Conservation (phyloP, 2,888 invertebrate genomes). For the Campoplex nolae region DNA sequence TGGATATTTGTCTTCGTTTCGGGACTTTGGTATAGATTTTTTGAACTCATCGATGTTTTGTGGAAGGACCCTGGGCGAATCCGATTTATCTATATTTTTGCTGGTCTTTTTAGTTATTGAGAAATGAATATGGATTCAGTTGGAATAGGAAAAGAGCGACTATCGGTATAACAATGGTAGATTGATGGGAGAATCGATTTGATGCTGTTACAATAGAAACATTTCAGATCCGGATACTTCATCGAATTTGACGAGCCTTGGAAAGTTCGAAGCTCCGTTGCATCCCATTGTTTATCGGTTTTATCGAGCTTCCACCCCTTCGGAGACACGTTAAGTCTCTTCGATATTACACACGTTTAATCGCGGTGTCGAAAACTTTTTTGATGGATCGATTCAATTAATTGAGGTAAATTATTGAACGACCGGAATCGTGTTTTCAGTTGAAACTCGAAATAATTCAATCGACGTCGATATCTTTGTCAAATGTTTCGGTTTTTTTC, state of each 20-base stretch:
- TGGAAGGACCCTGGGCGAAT: too few relatives aligned
- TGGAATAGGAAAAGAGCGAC: neutral
- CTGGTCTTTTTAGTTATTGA: neutral
- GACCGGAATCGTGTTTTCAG: neutral
- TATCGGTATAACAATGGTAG: neutral
- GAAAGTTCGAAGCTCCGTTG: neutral
- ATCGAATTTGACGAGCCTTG: neutral
- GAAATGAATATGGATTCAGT: neutral
- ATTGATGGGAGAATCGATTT: neutral
- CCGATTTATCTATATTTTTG: too few relatives aligned
- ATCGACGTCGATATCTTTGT: neutral
- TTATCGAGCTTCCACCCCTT: neutral
- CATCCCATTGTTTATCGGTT: slow-evolving; percentile 7
- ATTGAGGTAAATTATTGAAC: neutral
- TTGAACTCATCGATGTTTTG: too few relatives aligned
- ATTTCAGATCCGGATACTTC: slow-evolving; percentile 18
- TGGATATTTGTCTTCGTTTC: too few relatives aligned
- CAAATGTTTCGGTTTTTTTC: neutral
- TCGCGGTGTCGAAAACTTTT: neutral
- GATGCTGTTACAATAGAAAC: slow-evolving; percentile 5
- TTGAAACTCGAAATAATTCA: neutral
- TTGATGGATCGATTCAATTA: neutral
- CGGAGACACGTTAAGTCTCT: neutral
- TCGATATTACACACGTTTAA: neutral
- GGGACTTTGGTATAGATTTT: too few relatives aligned